Evolutionary conservation across 2,797 vertebrate species (phyloP).

Genomic region (Catharus ustulatus): DNA sequence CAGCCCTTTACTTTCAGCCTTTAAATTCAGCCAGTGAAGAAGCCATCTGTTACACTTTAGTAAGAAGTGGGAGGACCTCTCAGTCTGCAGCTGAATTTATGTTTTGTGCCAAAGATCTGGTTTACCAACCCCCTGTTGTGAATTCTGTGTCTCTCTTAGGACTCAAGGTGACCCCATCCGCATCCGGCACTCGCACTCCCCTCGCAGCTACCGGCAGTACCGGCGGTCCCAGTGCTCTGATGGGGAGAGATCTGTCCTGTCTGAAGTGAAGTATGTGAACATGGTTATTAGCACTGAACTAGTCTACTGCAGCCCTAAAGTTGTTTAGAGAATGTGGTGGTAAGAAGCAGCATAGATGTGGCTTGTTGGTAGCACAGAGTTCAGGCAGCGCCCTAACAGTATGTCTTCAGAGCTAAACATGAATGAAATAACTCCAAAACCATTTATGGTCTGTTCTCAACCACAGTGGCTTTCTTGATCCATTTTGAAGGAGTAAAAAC

Average conservation of each 20-base stretch:
- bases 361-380: background rate
- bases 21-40: background rate
- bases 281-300: background rate
- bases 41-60: background rate
- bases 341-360: background rate
- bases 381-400: background rate
- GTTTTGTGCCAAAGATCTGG: background rate
- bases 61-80: background rate
- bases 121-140: background rate
- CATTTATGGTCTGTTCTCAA: background rate
- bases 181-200: constrained; percentile 88
- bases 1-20: background rate
- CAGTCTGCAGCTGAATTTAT: background rate
- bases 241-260: constrained; percentile 87
- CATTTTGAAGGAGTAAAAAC: background rate
- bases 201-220: constrained; percentile 86
- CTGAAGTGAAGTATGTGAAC: constrained; percentile 86
- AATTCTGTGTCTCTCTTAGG: constrained; percentile 65
- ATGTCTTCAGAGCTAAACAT: background rate
- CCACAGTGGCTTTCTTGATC: background rate
- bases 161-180: constrained; percentile 88
- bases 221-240: constrained; percentile 88
- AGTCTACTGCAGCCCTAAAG: background rate
- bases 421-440: background rate
- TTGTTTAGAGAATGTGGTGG: background rate